Evolutionary conservation across 2,888 invertebrate species (phyloP).

Genomic region (Andrena hattorfiana): DNA sequence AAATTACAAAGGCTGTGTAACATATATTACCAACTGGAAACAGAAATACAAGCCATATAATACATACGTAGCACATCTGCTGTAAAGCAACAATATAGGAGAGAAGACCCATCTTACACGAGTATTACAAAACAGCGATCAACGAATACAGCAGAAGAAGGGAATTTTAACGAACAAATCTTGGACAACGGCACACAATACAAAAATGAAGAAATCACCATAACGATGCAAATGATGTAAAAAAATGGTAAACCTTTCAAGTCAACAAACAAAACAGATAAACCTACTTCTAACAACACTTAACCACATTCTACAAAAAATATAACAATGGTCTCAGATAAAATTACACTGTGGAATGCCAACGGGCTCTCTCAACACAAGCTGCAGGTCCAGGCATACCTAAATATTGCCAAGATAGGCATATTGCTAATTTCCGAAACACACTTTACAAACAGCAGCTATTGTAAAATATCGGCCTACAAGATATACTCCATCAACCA

Average conservation of each 20-base stretch:
- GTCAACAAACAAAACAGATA: slow-evolving; percentile 1
- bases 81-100: background rate
- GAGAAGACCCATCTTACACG: too few relatives aligned
- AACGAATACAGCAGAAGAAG: background rate
- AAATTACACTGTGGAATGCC: slow-evolving; percentile 34
- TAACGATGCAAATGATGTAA: slow-evolving; percentile 10
- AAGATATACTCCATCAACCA: slow-evolving; percentile 59
- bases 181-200: background rate
- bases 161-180: background rate
- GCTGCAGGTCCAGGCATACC: slow-evolving; percentile 20
- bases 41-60: background rate
- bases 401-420: slow-evolving; percentile 19
- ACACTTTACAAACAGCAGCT: background rate
- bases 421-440: slow-evolving; percentile 38
- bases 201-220: background rate
- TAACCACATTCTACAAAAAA: background rate
- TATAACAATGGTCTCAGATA: background rate
- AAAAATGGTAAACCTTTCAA: background rate
- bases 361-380: slow-evolving; percentile 21
- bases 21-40: background rate
- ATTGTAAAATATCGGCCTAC: slow-evolving; percentile 54
- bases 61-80: background rate
- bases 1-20: background rate
- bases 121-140: background rate
- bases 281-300: slow-evolving; percentile 2